Evolutionary conservation across 2,113 vertebrate genomes (phyloP).

Genomic region (Channa maculata): DNA sequence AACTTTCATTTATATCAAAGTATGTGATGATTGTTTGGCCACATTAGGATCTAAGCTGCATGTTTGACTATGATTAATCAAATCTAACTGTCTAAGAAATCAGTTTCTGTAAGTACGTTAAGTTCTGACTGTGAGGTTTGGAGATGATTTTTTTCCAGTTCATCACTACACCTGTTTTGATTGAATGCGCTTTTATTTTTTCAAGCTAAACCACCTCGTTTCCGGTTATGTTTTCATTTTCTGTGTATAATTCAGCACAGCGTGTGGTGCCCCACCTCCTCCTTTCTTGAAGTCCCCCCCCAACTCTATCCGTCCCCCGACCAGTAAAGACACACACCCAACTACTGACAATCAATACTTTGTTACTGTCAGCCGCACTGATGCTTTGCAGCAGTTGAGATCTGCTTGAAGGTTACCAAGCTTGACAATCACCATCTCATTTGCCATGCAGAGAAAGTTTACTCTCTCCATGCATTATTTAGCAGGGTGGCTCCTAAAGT

Average conservation of each 20-base stretch:
- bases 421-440: slow-evolving; percentile 1
- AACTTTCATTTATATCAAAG: too few relatives aligned
- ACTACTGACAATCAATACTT: slow-evolving; percentile 14
- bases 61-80: too few relatives aligned
- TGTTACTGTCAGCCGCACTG: neutral
- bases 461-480: slow-evolving; percentile 44
- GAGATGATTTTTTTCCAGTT: too few relatives aligned
- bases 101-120: too few relatives aligned
- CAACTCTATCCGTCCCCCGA: neutral
- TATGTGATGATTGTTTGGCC: too few relatives aligned
- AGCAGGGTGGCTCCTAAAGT: slow-evolving; percentile 38
- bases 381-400: slow-evolving; percentile 4
- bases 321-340: neutral
- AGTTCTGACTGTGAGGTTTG: too few relatives aligned
- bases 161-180: neutral
- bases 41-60: too few relatives aligned
- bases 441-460: slow-evolving; percentile 17
- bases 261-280: slow-evolving; percentile 78
- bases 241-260: slow-evolving; percentile 10
- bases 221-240: slow-evolving; percentile 18
- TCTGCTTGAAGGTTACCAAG: slow-evolving; percentile 14
- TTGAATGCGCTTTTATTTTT: slow-evolving; percentile 38
- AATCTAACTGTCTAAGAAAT: too few relatives aligned
- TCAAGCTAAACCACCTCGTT: neutral
- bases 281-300: neutral